Percentiles rank a stretch among this genome's conserved stretches.
Evolutionary conservation across 2,797 vertebrate genomes (phyloP).

Genomic region (Meriones psammophilus): DNA sequence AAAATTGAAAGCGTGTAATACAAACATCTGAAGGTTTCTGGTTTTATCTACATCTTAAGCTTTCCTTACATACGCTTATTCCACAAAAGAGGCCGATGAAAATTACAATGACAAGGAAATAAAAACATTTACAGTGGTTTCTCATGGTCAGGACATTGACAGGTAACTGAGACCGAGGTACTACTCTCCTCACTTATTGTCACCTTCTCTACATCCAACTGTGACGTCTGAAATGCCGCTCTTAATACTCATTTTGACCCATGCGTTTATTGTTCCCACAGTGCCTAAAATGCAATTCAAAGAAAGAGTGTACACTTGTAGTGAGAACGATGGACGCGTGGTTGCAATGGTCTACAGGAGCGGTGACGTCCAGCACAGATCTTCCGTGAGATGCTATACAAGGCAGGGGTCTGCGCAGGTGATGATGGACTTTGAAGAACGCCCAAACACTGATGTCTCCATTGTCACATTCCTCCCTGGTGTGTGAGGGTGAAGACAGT

Average conservation of each 20-base stretch:
- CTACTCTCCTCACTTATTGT: not conserved
- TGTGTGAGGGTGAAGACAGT: slow-evolving; percentile 76
- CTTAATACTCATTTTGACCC: not conserved
- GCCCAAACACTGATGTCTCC: slow-evolving; percentile 95
- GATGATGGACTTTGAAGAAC: slow-evolving; percentile 94
- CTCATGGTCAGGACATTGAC: not conserved
- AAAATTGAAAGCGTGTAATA: not conserved
- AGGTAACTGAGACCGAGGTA: not conserved
- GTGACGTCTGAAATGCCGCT: not conserved
- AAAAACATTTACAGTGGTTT: not conserved
- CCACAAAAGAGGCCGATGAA: not conserved
- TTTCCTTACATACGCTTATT: not conserved
- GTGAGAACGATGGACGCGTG: slow-evolving; percentile 92
- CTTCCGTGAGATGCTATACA: slow-evolving; percentile 95
- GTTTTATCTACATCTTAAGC: not conserved
- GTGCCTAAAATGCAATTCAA: slow-evolving; percentile 97
- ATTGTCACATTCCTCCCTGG: slow-evolving; percentile 94
- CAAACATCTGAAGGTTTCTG: not conserved
- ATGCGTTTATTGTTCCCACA: slow-evolving; percentile 79
- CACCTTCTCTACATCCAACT: not conserved
- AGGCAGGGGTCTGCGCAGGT: slow-evolving; percentile 96
- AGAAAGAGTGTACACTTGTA: slow-evolving; percentile 89
- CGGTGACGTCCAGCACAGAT: slow-evolving; percentile 92
- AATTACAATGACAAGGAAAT: not conserved
- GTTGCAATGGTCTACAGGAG: slow-evolving; percentile 91